Percentiles rank a stretch among this genome's conserved stretches.
Conservation (phyloP, 2,113 vertebrate species). For the Ictalurus punctatus region DNA sequence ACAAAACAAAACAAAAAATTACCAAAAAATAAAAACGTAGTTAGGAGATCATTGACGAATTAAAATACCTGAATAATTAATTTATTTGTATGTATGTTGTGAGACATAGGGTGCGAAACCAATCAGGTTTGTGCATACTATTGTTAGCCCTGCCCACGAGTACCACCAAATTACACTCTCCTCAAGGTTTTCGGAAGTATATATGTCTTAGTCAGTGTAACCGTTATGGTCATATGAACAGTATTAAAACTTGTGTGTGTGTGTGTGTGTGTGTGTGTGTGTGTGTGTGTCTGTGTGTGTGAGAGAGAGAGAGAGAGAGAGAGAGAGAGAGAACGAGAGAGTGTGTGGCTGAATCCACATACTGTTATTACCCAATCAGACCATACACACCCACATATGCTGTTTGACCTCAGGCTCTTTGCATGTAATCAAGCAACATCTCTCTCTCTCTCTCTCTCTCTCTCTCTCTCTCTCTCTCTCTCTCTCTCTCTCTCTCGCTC, state of each 20-base stretch:
- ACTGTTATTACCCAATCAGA: neutral
- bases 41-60: neutral
- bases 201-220: neutral
- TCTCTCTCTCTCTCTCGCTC: neutral
- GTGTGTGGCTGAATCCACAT: neutral
- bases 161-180: neutral
- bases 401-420: conserved; percentile 22
- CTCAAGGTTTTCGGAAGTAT: neutral
- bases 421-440: conserved; percentile 14
- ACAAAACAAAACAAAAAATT: neutral
- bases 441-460: conserved; percentile 19
- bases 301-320: conserved; percentile 17
- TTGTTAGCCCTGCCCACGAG: neutral
- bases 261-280: conserved; percentile 29
- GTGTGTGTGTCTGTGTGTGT: conserved; percentile 30
- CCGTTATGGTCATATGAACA: neutral
- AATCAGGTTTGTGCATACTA: neutral
- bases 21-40: neutral
- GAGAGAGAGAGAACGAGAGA: too few relatives aligned
- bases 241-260: neutral
- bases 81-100: neutral
- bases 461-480: conserved; percentile 22
- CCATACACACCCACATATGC: conserved; percentile 21
- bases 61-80: neutral
- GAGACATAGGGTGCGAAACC: neutral